Evolutionary conservation across 2,113 vertebrate species (phyloP), one percentile per base, ranked within the genome.

Genomic region (Gymnorhina tibicen): DNA sequence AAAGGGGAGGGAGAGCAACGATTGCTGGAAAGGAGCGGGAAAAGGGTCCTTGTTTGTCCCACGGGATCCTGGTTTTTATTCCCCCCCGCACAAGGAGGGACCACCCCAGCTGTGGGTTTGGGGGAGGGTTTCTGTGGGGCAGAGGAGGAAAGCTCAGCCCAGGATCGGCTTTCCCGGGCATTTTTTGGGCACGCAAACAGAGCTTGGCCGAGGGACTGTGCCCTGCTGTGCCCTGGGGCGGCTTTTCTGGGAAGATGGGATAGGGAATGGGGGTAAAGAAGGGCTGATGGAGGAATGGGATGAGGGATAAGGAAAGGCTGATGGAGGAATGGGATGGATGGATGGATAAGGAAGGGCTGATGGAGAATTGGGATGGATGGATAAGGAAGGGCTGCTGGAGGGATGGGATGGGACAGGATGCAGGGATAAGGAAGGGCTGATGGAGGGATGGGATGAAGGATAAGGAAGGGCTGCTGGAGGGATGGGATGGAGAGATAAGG

Each of bases 111-210:
- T 60, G 44, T 78, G 95, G 85, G 80, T 41, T 67, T 35, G 39
- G 95, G 94, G 97, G 93, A 93, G 96, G 97, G 95, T 62, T 94
- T 91, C 91, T 88, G 91, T 30, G 69, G 96, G 94, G 85, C 72
- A 10, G 12, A 11, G 44, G 80, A 59, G 63, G 79, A 28, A 49
- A 52, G 70, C 95, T 90, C 87, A 66, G 94, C 64, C 16, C 66
- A 16, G 19, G 32, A n/a, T 37, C 74, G 55, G 56, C 89, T 83
- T 68, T 14, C 23, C 37, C 17, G 95, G 15, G 6, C 0, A 0
- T 6, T 56, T 90, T 90, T 72, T 27, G 91, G 95, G 82, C 30
- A 16, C 46, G 82, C 50, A n/a, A 68, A 49, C 69, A 41, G 91
- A 72, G 74, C 47, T 27, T 16, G 66, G 66, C 67, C 19, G 4